A percentile compares a stretch with the other conserved stretches of the same genome.
Conservation (phyloP, 2,888 invertebrate species). For the Onthophagus sagittarius region DNA sequence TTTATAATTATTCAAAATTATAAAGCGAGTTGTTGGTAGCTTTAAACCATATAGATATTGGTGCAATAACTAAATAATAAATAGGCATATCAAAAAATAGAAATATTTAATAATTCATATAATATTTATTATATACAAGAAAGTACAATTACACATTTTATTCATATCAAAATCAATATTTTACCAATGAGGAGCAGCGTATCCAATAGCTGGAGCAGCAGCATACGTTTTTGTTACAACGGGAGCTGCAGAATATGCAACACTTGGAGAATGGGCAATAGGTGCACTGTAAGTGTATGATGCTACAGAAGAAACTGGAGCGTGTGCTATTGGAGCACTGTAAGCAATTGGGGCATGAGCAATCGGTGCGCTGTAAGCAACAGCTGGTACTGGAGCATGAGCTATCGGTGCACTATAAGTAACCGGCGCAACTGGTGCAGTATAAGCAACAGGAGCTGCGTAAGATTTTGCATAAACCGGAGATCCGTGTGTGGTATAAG, state of each 20-base stretch:
- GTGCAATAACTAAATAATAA: too few species aligned
- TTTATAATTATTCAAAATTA: too few species aligned
- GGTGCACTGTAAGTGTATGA: neutral
- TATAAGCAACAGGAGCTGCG: conserved; percentile 15
- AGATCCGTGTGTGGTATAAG: conserved; percentile 14
- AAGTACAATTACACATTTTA: too few species aligned
- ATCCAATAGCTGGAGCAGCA: conserved; percentile 1
- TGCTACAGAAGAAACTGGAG: neutral
- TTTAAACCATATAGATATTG: too few species aligned
- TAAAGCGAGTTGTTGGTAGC: too few species aligned
- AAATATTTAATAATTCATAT: too few species aligned
- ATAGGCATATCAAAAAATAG: too few species aligned
- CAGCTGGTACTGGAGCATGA: conserved; percentile 7
- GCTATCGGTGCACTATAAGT: conserved; percentile 5
- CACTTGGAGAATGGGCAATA: neutral
- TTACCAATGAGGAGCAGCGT: neutral
- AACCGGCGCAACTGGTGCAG: conserved; percentile 2
- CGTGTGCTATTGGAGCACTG: conserved; percentile 3
- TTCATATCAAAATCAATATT: too few species aligned
- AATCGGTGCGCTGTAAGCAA: conserved; percentile 15
- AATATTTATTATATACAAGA: too few species aligned
- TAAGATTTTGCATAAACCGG: conserved; percentile 7
- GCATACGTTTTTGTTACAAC: conserved; percentile 7
- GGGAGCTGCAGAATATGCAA: conserved; percentile 8
- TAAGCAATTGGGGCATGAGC: conserved; percentile 15